Evolutionary conservation across 2,888 invertebrate genomes (phyloP), one percentile per base, ranked within the genome.

Genomic region (Encarsia formosa): DNA sequence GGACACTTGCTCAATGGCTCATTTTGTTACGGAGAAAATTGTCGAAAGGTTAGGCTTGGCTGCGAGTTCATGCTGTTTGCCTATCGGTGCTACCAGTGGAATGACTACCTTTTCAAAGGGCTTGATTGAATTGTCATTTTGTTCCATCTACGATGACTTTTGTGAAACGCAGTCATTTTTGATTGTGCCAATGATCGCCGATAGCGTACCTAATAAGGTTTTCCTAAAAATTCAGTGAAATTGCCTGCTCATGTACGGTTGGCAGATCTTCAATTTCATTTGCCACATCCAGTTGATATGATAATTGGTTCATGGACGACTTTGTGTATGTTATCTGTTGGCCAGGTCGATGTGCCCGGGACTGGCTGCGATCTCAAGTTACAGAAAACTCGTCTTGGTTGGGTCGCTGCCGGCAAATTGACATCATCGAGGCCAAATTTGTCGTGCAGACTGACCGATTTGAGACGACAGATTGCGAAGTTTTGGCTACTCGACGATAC

Each of bases 401-500:
- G 58, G 61, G 45, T 49, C 11, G 49, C 34, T 2, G 49, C 31
- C 31, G 31, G 31, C 3, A 31, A 15, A n/a, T 11, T 31, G 13
- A 20, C n/a, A 22, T 11, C 40, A n/a, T 22, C 3, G 22, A 22
- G n/a, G 2, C 13, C 5, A 23, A 20, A 11, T 31, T 4, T 22
- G 8, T 2, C 1, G 35, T 18, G 15, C 37, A n/a, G 38, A 38
- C 23, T 22, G 42, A 44, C 23, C 47, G 45, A 46, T 8, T 31
- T 38, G 20, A 13, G 5, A 3, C 5, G 24, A 13, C 19, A n/a
- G n/a, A 23, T 46, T 8, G 18, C 35, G n/a, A 45, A 46, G 35
- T 62, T 63, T 43, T 60, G 56, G 59, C 44, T 51, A 46, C 44
- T 61, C 20, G 59, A 63, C 29, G 58, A 58, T 29, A 11, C 41